Conservation (phyloP, 2,797 vertebrate species). For the Fringilla coelebs region DNA sequence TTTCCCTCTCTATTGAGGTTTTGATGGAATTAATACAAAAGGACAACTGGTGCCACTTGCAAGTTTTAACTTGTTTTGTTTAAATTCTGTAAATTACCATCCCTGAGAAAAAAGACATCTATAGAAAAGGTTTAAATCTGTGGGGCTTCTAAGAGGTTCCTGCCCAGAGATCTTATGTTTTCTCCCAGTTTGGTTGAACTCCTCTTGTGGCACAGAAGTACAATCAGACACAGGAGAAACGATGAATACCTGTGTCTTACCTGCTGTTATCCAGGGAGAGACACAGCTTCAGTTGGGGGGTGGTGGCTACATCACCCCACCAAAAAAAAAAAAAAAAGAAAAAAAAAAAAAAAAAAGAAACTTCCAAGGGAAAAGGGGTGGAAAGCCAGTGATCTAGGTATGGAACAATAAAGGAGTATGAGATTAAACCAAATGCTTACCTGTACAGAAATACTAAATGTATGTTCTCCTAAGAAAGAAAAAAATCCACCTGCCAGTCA, state of each 20-base stretch:
- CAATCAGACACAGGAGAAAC: background rate
- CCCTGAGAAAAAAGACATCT: background rate
- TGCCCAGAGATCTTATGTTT: background rate
- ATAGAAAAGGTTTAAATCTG: background rate
- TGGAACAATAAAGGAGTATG: background rate
- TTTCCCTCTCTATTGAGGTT: background rate
- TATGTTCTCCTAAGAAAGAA: background rate
- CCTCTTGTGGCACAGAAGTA: background rate
- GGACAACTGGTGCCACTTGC: background rate
- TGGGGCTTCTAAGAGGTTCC: background rate
- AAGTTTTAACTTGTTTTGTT: background rate
- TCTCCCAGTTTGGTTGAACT: background rate
- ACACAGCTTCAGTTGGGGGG: background rate
- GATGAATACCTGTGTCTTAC: background rate
- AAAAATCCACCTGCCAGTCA: background rate
- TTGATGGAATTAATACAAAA: background rate
- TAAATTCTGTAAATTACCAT: background rate
- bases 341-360: background rate
- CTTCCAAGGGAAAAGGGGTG: background rate
- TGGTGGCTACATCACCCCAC: background rate
- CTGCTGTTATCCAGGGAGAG: background rate
- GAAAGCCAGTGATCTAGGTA: background rate
- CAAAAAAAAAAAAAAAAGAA: background rate
- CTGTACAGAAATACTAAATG: background rate
- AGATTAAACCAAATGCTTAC: background rate